Percentiles rank a stretch among this genome's conserved stretches.
Evolutionary conservation across 2,888 invertebrate species (phyloP).

Genomic region (Parasteatoda lunata): DNA sequence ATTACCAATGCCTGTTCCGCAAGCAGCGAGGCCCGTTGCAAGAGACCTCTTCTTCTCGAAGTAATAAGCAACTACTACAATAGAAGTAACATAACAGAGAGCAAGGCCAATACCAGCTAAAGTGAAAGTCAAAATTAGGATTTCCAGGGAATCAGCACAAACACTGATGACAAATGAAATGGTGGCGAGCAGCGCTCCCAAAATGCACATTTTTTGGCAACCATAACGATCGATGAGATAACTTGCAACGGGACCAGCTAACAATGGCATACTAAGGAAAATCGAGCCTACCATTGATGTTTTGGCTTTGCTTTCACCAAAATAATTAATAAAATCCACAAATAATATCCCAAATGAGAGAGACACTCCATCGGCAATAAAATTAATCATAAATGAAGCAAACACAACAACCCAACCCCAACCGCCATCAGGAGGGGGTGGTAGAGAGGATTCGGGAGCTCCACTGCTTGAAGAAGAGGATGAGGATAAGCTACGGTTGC

Average conservation of each 20-base stretch:
- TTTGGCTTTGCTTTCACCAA: conserved; percentile 87
- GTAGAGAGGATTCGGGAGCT: conserved; percentile 7
- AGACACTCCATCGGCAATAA: conserved; percentile 93
- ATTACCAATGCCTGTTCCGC: conserved; percentile 89
- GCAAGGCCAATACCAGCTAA: conserved; percentile 89
- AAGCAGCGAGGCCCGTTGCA: conserved; percentile 89
- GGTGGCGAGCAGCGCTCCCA: conserved; percentile 84
- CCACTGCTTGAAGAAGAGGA: conserved; percentile 22
- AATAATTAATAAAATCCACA: conserved; percentile 88
- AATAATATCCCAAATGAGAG: conserved; percentile 94
- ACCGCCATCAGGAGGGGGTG: conserved; percentile 84
- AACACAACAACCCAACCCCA: conserved; percentile 95
- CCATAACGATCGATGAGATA: conserved; percentile 89
- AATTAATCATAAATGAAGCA: conserved; percentile 90
- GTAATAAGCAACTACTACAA: conserved; percentile 91
- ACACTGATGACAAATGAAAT: conserved; percentile 86
- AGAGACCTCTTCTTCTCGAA: conserved; percentile 88
- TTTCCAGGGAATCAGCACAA: conserved; percentile 82
- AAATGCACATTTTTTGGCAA: conserved; percentile 85
- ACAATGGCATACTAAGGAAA: conserved; percentile 91
- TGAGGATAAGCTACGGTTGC: conserved; percentile 49
- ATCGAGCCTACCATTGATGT: conserved; percentile 93
- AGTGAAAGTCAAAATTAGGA: conserved; percentile 87
- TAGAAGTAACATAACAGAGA: conserved; percentile 89
- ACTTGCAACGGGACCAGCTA: conserved; percentile 89